phyloP scores from a whole-genome alignment of 2,113 vertebrate genomes.

The Poicephalus gulielmi region DNA sequence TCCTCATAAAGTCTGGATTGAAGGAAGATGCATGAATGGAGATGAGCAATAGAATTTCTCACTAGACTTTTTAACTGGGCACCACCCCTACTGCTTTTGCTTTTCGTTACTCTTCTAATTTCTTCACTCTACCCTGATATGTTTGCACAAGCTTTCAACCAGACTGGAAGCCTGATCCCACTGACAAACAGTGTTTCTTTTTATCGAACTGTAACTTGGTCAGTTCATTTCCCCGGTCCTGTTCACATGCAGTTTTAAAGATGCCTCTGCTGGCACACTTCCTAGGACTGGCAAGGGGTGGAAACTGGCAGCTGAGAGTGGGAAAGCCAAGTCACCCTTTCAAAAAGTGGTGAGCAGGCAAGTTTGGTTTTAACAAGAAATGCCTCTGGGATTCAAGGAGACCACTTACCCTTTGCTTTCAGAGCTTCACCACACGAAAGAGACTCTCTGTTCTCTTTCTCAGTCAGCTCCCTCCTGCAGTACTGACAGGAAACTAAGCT shows the following conservation, averaged over 20 bases:
- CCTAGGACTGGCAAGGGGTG: neutral
- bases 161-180: neutral
- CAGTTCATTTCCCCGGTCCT: neutral
- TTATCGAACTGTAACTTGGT: neutral
- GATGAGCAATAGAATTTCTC: neutral
- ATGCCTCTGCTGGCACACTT: neutral
- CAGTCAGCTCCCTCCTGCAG: neutral
- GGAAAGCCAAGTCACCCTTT: neutral
- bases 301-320: neutral
- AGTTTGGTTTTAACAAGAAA: neutral
- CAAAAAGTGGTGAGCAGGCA: fast-evolving
- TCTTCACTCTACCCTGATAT: neutral
- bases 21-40: neutral
- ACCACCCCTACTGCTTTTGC: neutral
- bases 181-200: neutral
- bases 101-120: neutral
- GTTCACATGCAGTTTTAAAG: neutral
- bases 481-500: neutral
- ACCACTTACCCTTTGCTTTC: neutral
- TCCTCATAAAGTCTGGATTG: neutral
- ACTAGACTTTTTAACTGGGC: neutral
- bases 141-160: neutral
- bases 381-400: neutral
- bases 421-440: neutral
- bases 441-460: neutral